Conservation (phyloP, 2,888 invertebrate genomes). For the Drosophila pseudotakahashii region DNA sequence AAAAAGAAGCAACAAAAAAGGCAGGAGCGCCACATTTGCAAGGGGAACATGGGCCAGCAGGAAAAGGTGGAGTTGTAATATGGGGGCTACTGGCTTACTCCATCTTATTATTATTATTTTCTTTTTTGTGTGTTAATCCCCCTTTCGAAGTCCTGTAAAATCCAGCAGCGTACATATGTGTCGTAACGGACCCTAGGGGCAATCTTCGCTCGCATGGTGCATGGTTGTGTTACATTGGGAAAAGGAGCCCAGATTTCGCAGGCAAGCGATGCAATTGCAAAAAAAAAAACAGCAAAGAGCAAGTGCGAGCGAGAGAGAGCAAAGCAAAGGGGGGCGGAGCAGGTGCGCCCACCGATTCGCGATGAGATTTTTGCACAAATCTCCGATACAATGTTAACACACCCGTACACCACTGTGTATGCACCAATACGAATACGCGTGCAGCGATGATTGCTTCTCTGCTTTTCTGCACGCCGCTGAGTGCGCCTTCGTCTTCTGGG, state of each 20-base stretch:
- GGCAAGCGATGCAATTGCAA: slow-evolving; percentile 73
- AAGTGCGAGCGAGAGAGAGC: slow-evolving; percentile 35
- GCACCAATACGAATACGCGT: slow-evolving; percentile 35
- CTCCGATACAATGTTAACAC: slow-evolving; percentile 36
- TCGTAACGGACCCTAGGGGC: slow-evolving; percentile 71
- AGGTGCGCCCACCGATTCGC: slow-evolving; percentile 40
- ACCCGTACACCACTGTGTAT: slow-evolving; percentile 1
- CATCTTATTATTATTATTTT: neutral
- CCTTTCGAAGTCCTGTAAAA: slow-evolving; percentile 31
- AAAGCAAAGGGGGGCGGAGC: slow-evolving; percentile 40
- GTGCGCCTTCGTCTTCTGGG: slow-evolving; percentile 67
- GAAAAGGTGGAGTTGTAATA: slow-evolving; percentile 36
- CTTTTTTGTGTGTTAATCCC: neutral
- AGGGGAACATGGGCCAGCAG: slow-evolving; percentile 17
- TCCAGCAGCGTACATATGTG: slow-evolving; percentile 54
- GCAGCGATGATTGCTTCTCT: slow-evolving; percentile 55
- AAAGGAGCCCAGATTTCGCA: slow-evolving; percentile 84
- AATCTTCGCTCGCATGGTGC: slow-evolving; percentile 84
- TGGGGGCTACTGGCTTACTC: neutral
- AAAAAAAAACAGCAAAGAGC: slow-evolving; percentile 18
- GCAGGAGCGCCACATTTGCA: slow-evolving; percentile 8
- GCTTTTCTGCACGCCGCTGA: slow-evolving; percentile 65
- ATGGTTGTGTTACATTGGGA: slow-evolving; percentile 84
- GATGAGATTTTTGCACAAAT: slow-evolving; percentile 46
- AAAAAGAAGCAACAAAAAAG: slow-evolving; percentile 20